phyloP scores from a whole-genome alignment of 2,797 vertebrate species.

The Telmatherina bonti region DNA sequence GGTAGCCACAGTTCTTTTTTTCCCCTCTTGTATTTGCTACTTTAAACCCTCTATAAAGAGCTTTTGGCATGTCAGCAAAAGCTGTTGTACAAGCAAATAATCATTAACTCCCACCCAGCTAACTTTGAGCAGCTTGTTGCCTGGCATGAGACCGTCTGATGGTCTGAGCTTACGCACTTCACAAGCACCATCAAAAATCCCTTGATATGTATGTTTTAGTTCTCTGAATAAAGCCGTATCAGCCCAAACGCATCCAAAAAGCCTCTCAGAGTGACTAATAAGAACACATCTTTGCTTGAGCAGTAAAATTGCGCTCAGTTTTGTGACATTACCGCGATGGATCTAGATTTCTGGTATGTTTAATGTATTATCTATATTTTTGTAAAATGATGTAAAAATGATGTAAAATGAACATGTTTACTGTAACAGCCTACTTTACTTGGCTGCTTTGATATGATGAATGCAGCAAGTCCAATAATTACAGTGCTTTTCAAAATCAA shows the following conservation, averaged over 20 bases:
- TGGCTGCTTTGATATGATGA: not conserved
- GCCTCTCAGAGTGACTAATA: not conserved
- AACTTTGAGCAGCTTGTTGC: constrained; percentile 73
- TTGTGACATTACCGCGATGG: not conserved
- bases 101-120: constrained; percentile 68
- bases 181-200: constrained; percentile 50
- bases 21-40: constrained; percentile 35
- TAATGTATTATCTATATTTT: not conserved
- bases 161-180: constrained; percentile 58
- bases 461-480: not conserved
- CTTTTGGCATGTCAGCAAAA: constrained; percentile 73
- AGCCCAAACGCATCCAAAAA: constrained; percentile 21
- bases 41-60: constrained; percentile 52
- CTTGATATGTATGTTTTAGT: constrained; percentile 25
- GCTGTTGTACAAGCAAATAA: constrained; percentile 71
- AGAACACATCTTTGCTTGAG: not conserved
- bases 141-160: constrained; percentile 64
- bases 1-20: constrained; percentile 23
- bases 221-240: constrained; percentile 17
- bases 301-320: not conserved
- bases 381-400: not conserved
- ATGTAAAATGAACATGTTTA: constrained; percentile 2
- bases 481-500: not conserved
- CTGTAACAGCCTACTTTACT: not conserved
- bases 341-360: not conserved